phyloP scores from a whole-genome alignment of 2,113 vertebrate species.

The Cyphomyrus plagiostoma region DNA sequence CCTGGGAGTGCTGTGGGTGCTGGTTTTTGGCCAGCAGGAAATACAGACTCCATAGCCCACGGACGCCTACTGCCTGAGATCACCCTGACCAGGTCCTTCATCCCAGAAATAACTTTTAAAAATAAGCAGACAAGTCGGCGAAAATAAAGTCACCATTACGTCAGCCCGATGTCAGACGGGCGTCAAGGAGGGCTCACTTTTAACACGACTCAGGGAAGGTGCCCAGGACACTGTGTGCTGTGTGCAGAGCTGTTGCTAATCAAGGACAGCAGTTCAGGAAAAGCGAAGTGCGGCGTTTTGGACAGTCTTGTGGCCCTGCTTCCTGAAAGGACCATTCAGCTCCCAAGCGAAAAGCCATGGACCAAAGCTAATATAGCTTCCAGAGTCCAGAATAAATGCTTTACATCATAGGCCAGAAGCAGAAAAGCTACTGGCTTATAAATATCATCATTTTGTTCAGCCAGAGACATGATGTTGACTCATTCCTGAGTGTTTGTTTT shows the following conservation, averaged over 20 bases:
- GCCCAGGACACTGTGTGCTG: background rate
- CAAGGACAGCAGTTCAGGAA: background rate
- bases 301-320: background rate
- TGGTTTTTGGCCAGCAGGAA: background rate
- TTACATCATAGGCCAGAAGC: background rate
- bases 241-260: background rate
- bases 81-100: background rate
- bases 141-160: background rate
- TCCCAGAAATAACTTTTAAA: background rate
- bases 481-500: slow-evolving; percentile 6
- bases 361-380: background rate
- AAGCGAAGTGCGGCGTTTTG: background rate
- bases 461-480: background rate
- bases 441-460: background rate
- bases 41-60: background rate
- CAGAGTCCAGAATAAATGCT: background rate
- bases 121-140: background rate
- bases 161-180: background rate
- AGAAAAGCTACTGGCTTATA: background rate
- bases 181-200: background rate
- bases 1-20: background rate
- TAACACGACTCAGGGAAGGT: background rate
- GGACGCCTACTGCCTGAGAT: background rate
- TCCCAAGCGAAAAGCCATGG: background rate
- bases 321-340: background rate